Evolutionary conservation across 1,140 invertebrate species (phyloP).

Genomic region (Bombus haemorrhoidalis): DNA sequence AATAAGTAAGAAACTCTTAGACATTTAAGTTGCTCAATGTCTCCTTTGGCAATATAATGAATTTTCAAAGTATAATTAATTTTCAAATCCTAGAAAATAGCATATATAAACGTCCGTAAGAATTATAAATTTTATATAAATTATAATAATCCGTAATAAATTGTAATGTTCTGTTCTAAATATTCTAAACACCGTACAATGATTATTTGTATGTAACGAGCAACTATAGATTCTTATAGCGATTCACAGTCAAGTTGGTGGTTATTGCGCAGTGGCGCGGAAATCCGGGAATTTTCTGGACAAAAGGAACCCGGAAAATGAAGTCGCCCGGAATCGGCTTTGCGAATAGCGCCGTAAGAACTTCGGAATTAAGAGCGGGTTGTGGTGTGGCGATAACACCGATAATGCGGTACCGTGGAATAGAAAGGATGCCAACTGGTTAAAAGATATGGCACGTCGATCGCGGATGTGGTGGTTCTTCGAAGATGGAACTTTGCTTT

Average conservation of each 20-base stretch:
- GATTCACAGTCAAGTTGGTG: not conserved
- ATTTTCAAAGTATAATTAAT: too few relatives aligned
- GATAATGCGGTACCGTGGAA: not conserved
- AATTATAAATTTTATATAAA: too few relatives aligned
- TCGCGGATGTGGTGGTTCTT: not conserved
- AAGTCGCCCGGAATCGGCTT: slow-evolving; percentile 27
- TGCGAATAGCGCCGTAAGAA: not conserved
- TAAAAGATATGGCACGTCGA: slow-evolving; percentile 23
- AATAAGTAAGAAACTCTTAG: too few relatives aligned
- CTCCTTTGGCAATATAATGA: too few relatives aligned
- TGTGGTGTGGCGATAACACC: slow-evolving; percentile 15
- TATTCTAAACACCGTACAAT: too few relatives aligned
- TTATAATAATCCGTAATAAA: too few relatives aligned
- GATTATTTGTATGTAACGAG: not conserved
- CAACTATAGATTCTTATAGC: not conserved
- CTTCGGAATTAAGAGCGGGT: slow-evolving; percentile 34
- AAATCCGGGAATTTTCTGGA: slow-evolving; percentile 39
- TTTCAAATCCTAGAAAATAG: too few relatives aligned
- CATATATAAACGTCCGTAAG: too few relatives aligned
- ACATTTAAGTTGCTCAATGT: too few relatives aligned
- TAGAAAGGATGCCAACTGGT: slow-evolving; percentile 12
- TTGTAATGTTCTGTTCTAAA: too few relatives aligned
- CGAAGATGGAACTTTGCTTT: not conserved
- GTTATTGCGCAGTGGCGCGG: slow-evolving; percentile 5
- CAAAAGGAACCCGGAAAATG: slow-evolving; percentile 35